Evolutionary conservation across 2,113 vertebrate genomes (phyloP).

Genomic region (Herpetotheres cachinnans): DNA sequence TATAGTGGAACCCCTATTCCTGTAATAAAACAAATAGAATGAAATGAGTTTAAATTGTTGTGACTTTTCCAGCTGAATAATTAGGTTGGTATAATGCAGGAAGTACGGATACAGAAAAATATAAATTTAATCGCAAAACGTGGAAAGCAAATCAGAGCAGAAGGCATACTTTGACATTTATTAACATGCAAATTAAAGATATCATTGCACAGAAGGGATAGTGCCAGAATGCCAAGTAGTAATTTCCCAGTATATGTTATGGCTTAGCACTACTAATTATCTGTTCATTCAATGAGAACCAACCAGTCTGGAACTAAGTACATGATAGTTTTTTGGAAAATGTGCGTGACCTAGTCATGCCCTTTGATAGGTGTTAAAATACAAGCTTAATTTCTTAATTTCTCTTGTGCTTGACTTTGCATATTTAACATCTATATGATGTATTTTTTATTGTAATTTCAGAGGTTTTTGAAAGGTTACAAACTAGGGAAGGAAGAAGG

Average conservation of each 20-base stretch:
- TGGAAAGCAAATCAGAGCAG: background rate
- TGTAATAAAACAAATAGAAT: background rate
- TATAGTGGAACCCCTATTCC: background rate
- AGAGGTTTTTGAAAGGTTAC: background rate
- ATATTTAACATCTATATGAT: background rate
- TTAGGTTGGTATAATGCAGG: background rate
- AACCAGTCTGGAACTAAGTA: background rate
- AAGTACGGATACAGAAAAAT: background rate
- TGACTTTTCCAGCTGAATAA: background rate
- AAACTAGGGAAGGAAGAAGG: background rate
- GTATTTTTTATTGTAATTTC: background rate
- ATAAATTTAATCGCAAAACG: background rate
- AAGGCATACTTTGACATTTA: slow-evolving; percentile 15
- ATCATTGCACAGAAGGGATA: background rate
- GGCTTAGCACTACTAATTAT: background rate
- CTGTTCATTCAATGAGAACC: background rate
- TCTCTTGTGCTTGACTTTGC: background rate
- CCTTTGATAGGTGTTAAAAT: background rate
- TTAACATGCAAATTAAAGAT: slow-evolving; percentile 29
- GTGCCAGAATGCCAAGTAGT: background rate
- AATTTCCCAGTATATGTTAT: background rate
- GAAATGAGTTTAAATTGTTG: background rate
- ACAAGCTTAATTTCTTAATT: background rate
- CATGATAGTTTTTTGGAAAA: background rate
- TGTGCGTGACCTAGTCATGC: background rate